A percentile compares a stretch with the other conserved stretches of the same genome.
Evolutionary conservation across 2,888 invertebrate genomes (phyloP).

Genomic region (Trypoxylon attenuatum): DNA sequence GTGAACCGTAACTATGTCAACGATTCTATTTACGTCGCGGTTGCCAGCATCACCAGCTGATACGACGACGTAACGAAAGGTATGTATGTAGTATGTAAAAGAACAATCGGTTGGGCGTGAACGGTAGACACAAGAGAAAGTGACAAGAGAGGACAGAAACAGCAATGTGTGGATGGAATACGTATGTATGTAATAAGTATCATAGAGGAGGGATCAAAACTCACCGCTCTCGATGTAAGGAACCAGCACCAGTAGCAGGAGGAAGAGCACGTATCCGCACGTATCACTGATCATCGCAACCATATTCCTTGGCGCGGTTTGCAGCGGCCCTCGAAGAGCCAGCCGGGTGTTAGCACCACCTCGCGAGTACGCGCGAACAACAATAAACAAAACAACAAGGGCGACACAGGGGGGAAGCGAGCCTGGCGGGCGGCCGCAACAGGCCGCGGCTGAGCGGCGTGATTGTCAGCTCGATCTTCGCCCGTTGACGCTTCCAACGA

Average conservation of each 20-base stretch:
- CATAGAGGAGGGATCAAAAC: slow-evolving; percentile 62
- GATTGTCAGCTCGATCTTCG: neutral
- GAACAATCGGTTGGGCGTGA: too few relatives aligned
- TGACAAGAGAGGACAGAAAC: too few relatives aligned
- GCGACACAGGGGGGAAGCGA: slow-evolving; percentile 23
- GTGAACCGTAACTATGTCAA: neutral
- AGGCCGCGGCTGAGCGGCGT: slow-evolving; percentile 1
- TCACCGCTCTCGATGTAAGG: slow-evolving; percentile 84
- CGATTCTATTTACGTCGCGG: neutral
- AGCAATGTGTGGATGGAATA: too few relatives aligned
- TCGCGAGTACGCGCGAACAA: slow-evolving; percentile 43
- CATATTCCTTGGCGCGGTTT: slow-evolving; percentile 56
- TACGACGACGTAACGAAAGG: too few relatives aligned
- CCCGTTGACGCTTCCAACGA: neutral
- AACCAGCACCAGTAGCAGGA: slow-evolving; percentile 81
- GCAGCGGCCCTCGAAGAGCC: slow-evolving; percentile 21
- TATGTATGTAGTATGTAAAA: too few relatives aligned
- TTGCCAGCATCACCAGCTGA: too few relatives aligned
- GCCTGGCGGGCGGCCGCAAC: slow-evolving; percentile 3
- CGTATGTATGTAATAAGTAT: too few relatives aligned
- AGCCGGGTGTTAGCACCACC: slow-evolving; percentile 42
- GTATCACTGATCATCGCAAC: slow-evolving; percentile 72
- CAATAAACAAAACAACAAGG: slow-evolving; percentile 46
- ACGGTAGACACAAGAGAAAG: too few relatives aligned
- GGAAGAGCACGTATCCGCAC: slow-evolving; percentile 79